Conservation (phyloP, 2,113 vertebrate genomes). For the Rhinichthys klamathensis region DNA sequence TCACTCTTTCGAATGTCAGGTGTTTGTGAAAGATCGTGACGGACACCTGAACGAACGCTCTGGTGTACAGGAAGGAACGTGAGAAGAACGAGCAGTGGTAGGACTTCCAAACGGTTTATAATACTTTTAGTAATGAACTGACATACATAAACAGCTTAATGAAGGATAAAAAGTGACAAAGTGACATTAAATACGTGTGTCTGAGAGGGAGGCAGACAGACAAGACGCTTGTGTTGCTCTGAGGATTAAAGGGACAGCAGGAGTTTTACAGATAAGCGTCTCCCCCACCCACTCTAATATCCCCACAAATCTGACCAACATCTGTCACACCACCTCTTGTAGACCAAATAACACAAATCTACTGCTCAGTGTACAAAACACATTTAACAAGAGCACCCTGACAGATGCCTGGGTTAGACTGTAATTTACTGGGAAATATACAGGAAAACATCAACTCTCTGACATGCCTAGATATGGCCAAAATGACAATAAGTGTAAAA, state of each 20-base stretch:
- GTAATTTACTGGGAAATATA: background rate
- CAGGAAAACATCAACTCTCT: background rate
- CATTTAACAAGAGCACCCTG: constrained; percentile 6
- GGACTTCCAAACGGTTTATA: background rate
- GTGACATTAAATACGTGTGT: constrained; percentile 38
- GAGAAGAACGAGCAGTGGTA: background rate
- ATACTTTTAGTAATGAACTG: background rate
- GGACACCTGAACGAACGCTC: background rate
- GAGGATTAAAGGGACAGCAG: constrained; percentile 57
- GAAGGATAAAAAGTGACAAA: constrained; percentile 31
- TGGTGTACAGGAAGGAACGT: background rate
- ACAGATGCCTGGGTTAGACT: constrained; percentile 24
- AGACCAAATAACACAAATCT: constrained; percentile 47
- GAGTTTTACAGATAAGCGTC: constrained; percentile 56
- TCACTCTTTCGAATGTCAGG: constrained; percentile 6
- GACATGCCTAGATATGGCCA: background rate
- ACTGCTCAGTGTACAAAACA: constrained; percentile 23
- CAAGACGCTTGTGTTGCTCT: constrained; percentile 24
- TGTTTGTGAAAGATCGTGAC: background rate
- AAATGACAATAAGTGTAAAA: constrained; percentile 2
- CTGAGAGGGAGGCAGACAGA: constrained; percentile 22
- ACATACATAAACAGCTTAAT: constrained; percentile 19
- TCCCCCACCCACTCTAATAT: constrained; percentile 39
- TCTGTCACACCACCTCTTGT: constrained; percentile 53
- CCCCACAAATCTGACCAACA: constrained; percentile 59